Evolutionary conservation across 2,888 invertebrate genomes (phyloP), one percentile per base, ranked within the genome.

Genomic region (Alentia gelatinosa): DNA sequence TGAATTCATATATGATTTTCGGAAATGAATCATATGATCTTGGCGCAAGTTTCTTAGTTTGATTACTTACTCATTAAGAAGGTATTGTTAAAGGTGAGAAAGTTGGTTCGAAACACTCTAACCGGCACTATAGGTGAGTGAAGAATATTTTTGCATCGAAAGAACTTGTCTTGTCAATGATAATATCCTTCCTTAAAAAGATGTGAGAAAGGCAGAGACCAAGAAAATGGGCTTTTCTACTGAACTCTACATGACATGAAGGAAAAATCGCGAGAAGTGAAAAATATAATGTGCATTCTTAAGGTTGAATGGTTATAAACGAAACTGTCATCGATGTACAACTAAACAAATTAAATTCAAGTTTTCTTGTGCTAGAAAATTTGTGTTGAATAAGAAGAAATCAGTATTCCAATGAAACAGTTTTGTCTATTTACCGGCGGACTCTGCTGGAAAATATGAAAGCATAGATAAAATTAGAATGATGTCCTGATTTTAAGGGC

Each of bases 371-470:
- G 79, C 79, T 35, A 79, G 79, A 79, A 39, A 79, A 79, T 79
- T 79, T 79, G 79, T 79, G 39, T 79, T 19, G 23, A 35, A 79
- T 39, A 39, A 39, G 39, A 79, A 79, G 12, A 79, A 79, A n/a
- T 39, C n/a, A 39, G 37, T 35, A 35, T 79, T 79, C 37, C 35
- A 79, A 79, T 79, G 79, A 23, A 35, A 79, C n/a, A 23, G 35
- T 79, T 79, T 39, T 79, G 35, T 39, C 86, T 86, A 86, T 86
- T 86, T 86, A 86, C 86, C 86, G 47, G 86, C 35, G 3, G 86
- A 86, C 50, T 86, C 86, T 86, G 42, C 86, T 86, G 86, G 26
- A 86, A 86, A 86, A 86, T 30, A 47, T 19, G 42, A 86, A 86
- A 42, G 50, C n/a, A 47, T 79, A 79, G 35, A 79, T 35, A 9